Conservation (phyloP, 2,797 vertebrate species). For the Chelmon rostratus region DNA sequence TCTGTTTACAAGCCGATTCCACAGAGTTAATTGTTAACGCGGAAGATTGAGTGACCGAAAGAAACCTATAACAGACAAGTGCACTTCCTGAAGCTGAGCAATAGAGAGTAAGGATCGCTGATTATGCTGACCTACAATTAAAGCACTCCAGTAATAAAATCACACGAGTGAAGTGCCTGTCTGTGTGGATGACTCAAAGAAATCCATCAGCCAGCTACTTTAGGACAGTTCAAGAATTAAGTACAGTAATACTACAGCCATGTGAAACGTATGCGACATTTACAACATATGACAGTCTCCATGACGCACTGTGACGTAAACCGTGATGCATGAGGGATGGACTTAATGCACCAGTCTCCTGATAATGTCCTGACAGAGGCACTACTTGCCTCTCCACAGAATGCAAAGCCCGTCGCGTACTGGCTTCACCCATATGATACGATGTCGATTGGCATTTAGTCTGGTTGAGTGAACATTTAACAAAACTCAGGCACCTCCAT, state of each 20-base stretch:
- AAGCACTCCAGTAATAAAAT: conserved; percentile 46
- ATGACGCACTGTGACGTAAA: conserved; percentile 45
- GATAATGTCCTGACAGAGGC: conserved; percentile 29
- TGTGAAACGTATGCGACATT: conserved; percentile 26
- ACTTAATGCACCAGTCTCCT: conserved; percentile 8
- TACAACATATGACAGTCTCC: conserved; percentile 15
- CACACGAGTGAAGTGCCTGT: conserved; percentile 17
- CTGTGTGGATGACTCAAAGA: conserved; percentile 37
- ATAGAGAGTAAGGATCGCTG: conserved; percentile 33
- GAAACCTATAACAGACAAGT: conserved; percentile 38
- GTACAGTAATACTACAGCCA: conserved; percentile 1
- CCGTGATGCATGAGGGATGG: conserved; percentile 26
- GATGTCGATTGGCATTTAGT: conserved; percentile 69
- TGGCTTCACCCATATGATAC: conserved; percentile 56
- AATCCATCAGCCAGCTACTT: conserved; percentile 32
- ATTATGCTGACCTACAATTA: conserved; percentile 54
- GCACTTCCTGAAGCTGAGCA: conserved; percentile 63
- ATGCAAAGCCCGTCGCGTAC: conserved; percentile 27
- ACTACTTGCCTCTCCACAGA: conserved; percentile 38
- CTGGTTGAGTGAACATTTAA: conserved; percentile 74
- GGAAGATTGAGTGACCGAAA: conserved; percentile 50
- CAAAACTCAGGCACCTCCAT: conserved; percentile 71
- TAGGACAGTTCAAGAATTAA: conserved; percentile 26
- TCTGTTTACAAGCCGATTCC: conserved; percentile 80
- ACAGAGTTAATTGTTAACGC: conserved; percentile 81